Percentiles rank a stretch among this genome's conserved stretches.
phyloP scores from a whole-genome alignment of 2,888 invertebrate genomes.

The Diaprepes abbreviatus region DNA sequence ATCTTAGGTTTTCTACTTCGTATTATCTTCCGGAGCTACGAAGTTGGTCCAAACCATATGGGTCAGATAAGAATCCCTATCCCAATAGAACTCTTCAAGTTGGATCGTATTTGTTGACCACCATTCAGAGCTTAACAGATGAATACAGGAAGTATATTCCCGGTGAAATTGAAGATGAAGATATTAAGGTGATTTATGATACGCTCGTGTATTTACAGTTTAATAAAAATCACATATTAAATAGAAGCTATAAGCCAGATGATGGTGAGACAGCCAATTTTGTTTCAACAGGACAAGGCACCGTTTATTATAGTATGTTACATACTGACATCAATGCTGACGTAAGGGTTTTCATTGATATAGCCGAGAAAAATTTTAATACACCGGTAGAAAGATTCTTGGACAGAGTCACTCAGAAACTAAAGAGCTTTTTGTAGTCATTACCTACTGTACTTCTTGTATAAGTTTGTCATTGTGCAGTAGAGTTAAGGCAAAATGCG shows the following conservation, averaged over 20 bases:
- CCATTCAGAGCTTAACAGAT: background rate
- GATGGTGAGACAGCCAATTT: background rate
- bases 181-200: background rate
- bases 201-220: background rate
- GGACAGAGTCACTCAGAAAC: background rate
- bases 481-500: too few species aligned
- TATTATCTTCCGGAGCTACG: background rate
- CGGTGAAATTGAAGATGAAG: background rate
- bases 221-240: background rate
- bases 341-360: background rate
- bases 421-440: background rate
- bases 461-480: too few species aligned
- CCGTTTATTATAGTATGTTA: slow-evolving; percentile 1
- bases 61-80: background rate
- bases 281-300: background rate
- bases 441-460: too few species aligned
- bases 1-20: background rate
- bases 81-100: background rate
- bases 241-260: background rate
- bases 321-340: background rate
- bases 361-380: slow-evolving; percentile 1
- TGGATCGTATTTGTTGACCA: background rate
- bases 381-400: background rate
- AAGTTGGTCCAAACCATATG: slow-evolving; percentile 1
- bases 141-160: background rate